Percentiles rank a stretch among this genome's conserved stretches.
Conservation (phyloP, 2,113 vertebrate species). For the Psilopogon haemacephalus region DNA sequence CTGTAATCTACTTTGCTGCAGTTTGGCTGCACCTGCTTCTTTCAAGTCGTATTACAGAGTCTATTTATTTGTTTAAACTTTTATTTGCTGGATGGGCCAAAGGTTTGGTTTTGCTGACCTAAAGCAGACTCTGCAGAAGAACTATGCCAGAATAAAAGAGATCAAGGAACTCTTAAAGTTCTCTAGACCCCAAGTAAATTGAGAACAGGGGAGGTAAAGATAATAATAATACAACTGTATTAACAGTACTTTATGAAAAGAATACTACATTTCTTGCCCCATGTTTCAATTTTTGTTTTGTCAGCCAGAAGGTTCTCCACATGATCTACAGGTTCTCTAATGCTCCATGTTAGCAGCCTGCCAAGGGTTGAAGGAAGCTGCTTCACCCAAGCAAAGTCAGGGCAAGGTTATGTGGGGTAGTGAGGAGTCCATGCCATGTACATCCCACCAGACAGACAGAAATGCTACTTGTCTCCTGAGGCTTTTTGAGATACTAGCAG, state of each 20-base stretch:
- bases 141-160: not conserved
- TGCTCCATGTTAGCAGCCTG: not conserved
- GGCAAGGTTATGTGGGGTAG: not conserved
- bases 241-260: not conserved
- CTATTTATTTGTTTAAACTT: not conserved
- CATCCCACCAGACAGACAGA: not conserved
- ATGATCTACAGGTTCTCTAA: not conserved
- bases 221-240: not conserved
- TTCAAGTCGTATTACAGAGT: not conserved
- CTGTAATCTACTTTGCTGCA: not conserved
- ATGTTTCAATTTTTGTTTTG: not conserved
- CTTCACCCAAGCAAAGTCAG: fast-evolving
- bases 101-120: not conserved
- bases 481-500: not conserved
- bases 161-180: not conserved
- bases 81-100: not conserved
- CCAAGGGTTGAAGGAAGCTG: not conserved
- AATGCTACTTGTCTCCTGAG: not conserved
- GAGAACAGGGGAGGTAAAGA: not conserved
- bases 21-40: not conserved
- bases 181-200: not conserved
- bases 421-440: fast-evolving
- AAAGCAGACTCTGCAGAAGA: not conserved
- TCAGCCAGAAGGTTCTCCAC: not conserved
- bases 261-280: not conserved